A percentile compares a stretch with the other conserved stretches of the same genome.
Evolutionary conservation across 2,113 vertebrate genomes (phyloP).

Genomic region (Prunella himalayana): DNA sequence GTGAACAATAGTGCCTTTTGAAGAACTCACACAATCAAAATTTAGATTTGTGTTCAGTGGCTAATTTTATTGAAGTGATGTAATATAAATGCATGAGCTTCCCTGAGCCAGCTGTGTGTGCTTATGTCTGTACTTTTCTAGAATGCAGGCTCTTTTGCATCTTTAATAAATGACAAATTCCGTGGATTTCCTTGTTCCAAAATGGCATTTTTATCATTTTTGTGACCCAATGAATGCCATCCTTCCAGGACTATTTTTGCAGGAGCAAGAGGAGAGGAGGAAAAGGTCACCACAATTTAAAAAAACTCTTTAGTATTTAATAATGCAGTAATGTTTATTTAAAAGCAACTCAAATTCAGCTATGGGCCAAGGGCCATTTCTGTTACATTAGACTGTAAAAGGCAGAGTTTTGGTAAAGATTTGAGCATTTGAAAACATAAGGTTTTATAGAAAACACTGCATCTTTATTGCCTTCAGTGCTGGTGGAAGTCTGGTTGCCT

Average conservation of each 20-base stretch:
- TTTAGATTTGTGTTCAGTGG: background rate
- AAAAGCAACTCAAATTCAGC: background rate
- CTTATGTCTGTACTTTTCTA: background rate
- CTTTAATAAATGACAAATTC: background rate
- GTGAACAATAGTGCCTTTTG: background rate
- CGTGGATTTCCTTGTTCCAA: background rate
- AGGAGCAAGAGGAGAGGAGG: background rate
- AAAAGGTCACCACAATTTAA: background rate
- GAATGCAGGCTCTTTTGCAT: background rate
- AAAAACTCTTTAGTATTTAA: background rate
- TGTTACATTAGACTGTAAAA: background rate
- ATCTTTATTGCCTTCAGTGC: background rate
- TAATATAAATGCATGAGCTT: slow-evolving; percentile 18
- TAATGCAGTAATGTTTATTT: background rate
- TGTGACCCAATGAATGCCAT: background rate
- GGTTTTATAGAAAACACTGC: background rate
- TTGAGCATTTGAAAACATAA: background rate
- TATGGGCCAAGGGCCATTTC: background rate
- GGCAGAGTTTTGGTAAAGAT: background rate
- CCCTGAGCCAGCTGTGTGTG: background rate
- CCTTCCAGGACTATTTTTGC: background rate
- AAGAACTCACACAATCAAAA: background rate
- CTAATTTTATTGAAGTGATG: background rate
- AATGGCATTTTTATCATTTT: background rate
- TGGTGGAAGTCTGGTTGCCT: background rate